These are phyloP conservation scores for Syrmaticus mikado DNA, from an alignment of 2,113 vertebrate species.

Conservation along the genomic window DNA sequence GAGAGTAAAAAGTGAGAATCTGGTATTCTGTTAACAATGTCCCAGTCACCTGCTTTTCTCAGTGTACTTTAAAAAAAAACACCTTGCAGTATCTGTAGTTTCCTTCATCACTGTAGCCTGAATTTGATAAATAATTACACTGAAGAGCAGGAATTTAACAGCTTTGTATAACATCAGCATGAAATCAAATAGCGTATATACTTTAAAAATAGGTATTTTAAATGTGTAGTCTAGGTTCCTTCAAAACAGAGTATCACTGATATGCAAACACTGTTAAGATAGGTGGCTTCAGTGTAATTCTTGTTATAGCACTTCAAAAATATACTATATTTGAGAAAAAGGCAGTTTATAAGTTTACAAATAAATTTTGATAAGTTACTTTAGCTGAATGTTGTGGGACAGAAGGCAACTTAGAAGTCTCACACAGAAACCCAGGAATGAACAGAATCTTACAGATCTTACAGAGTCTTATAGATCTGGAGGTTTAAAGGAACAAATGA, in stretches of 20 bases:
- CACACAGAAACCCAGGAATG: not conserved
- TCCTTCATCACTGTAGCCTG: not conserved
- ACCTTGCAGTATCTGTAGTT: not conserved
- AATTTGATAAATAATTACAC: not conserved
- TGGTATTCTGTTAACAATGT: not conserved
- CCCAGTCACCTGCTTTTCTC: not conserved
- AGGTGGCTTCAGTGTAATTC: not conserved
- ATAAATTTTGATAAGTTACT: not conserved
- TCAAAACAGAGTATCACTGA: not conserved
- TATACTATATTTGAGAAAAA: not conserved
- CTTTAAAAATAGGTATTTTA: not conserved
- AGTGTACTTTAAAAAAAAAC: not conserved
- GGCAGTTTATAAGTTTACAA: not conserved
- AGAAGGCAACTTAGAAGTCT: not conserved
- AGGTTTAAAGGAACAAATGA: not conserved
- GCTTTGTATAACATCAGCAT: not conserved
- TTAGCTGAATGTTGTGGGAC: not conserved
- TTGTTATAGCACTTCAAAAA: not conserved
- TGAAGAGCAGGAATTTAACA: constrained; percentile 9
- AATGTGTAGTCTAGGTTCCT: not conserved
- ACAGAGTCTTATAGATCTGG: not conserved
- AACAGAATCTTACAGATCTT: too few relatives aligned
- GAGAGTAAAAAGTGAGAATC: not conserved
- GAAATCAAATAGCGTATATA: not conserved
- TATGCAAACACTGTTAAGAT: not conserved